phyloP scores from a whole-genome alignment of 1,140 invertebrate genomes.

The Orchestia grillus region DNA sequence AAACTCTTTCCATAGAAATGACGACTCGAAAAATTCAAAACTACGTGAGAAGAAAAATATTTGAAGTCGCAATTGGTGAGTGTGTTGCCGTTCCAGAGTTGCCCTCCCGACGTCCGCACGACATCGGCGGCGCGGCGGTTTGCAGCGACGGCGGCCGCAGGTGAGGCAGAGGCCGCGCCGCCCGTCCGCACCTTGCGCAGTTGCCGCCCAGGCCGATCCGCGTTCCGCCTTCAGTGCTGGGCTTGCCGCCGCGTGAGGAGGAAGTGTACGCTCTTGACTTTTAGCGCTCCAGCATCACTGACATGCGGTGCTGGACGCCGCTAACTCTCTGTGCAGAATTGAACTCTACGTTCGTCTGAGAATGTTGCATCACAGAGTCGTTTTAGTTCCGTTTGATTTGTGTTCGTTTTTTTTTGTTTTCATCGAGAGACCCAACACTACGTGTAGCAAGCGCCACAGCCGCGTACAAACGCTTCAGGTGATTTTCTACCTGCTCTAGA shows the following conservation, averaged over 20 bases:
- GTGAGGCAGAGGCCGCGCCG: neutral
- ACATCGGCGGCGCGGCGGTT: too few species aligned
- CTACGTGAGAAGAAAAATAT: too few species aligned
- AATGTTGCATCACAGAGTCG: neutral
- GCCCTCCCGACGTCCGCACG: too few species aligned
- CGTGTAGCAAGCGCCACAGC: neutral
- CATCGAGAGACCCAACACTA: neutral
- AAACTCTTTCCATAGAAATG: too few species aligned
- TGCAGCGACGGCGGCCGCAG: too few species aligned
- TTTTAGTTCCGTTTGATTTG: neutral
- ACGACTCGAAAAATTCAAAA: too few species aligned
- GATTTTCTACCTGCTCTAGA: neutral
- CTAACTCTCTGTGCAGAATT: conserved; percentile 37
- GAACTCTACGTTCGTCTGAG: neutral
- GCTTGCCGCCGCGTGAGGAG: neutral
- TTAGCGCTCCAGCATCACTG: neutral
- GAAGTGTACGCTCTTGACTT: neutral
- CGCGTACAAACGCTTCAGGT: neutral
- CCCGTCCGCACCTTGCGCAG: neutral
- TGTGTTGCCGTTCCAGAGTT: too few species aligned
- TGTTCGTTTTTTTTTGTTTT: neutral
- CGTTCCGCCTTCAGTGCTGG: neutral
- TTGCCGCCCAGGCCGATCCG: neutral
- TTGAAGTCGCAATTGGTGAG: too few species aligned
- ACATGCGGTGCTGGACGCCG: conserved; percentile 44